Conservation (phyloP, 2,113 vertebrate species). For the Pseudorectes ferrugineus region DNA sequence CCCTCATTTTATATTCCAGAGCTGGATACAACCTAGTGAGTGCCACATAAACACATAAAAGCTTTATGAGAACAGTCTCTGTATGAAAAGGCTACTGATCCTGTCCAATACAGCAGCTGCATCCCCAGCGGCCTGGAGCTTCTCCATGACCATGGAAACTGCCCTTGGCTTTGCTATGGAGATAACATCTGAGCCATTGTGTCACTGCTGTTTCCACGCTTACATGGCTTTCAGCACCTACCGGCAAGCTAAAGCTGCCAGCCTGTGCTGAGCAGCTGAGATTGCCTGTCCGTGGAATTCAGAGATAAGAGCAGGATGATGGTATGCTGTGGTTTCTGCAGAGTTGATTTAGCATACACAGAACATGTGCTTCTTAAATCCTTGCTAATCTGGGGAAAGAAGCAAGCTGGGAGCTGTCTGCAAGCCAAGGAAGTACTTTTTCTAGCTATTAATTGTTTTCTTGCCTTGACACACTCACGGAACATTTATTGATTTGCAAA, state of each 20-base stretch:
- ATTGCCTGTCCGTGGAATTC: background rate
- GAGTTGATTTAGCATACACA: background rate
- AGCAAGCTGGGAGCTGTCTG: background rate
- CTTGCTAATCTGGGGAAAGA: background rate
- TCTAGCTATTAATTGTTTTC: background rate
- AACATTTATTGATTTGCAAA: background rate
- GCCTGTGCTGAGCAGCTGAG: background rate
- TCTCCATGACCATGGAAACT: slow-evolving; percentile 24
- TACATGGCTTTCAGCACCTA: background rate
- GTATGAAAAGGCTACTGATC: background rate
- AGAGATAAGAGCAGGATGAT: slow-evolving; percentile 4
- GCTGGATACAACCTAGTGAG: background rate
- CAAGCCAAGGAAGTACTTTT: background rate
- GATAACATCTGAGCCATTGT: background rate
- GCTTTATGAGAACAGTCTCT: background rate
- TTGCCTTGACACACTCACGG: background rate
- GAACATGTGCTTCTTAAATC: background rate
- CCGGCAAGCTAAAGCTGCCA: background rate
- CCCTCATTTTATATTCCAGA: background rate
- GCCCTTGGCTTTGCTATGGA: background rate
- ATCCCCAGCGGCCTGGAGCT: background rate
- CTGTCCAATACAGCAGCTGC: slow-evolving; percentile 13
- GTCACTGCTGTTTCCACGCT: background rate
- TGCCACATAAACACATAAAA: background rate
- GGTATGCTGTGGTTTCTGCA: background rate